phyloP scores from a whole-genome alignment of 2,888 invertebrate genomes.

The Agriopis aurantiaria region DNA sequence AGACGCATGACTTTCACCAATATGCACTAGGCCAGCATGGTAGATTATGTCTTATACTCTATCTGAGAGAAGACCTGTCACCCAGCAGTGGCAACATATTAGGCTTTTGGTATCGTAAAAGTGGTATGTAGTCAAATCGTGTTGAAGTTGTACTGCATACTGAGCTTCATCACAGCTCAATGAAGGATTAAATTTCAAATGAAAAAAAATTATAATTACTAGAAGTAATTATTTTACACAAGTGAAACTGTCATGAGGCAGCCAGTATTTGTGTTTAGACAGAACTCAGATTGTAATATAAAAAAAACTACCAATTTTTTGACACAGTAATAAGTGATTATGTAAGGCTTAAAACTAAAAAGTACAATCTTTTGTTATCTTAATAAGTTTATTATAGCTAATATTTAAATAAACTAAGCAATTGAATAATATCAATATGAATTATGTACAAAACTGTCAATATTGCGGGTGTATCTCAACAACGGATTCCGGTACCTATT shows the following conservation, averaged over 20 bases:
- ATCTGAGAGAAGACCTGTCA: no score
- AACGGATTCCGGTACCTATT: conserved; percentile 94
- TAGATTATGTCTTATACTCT: no score
- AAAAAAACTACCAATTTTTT: no score
- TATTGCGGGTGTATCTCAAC: conserved; percentile 71
- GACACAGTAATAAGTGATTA: not conserved
- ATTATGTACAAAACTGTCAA: conserved; percentile 41
- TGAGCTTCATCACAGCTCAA: no score
- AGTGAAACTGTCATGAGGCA: not conserved
- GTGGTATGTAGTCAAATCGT: not conserved
- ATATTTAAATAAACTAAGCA: conserved; percentile 35
- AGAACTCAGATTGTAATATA: not conserved
- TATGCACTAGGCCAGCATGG: no score
- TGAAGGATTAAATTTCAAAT: no score
- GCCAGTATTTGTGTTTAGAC: not conserved
- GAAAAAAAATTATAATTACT: no score
- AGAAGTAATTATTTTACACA: not conserved
- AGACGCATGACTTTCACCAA: no score
- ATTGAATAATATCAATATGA: conserved; percentile 33
- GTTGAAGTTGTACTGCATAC: no score
- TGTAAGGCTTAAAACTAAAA: conserved; percentile 16
- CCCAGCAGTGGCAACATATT: no score
- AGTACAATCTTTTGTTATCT: conserved; percentile 18
- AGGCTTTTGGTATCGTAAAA: not conserved
- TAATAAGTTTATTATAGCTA: conserved; percentile 34